Conservation (phyloP, 1,140 invertebrate genomes). For the Akabosia matsudoensis region DNA sequence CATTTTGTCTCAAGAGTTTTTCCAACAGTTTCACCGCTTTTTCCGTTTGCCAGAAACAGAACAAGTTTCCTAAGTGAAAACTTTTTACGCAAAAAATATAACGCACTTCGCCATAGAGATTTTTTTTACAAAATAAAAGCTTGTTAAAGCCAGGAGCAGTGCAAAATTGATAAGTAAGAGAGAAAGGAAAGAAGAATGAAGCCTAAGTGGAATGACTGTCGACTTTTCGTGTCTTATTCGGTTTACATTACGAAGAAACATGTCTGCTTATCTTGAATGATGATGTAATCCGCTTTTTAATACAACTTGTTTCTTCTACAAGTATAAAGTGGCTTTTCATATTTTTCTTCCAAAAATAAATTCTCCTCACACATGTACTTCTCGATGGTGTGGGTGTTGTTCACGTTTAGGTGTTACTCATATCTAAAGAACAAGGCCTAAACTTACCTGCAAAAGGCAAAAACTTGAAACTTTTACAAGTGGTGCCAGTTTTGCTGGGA, state of each 20-base stretch:
- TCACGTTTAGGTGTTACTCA: too few species aligned
- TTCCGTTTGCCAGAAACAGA: neutral
- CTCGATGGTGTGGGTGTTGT: too few species aligned
- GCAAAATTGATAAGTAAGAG: constrained; percentile 20
- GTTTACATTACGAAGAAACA: neutral
- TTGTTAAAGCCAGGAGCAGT: neutral
- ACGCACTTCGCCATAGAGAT: neutral
- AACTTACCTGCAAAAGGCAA: neutral
- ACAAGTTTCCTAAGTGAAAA: too few species aligned
- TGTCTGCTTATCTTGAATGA: neutral
- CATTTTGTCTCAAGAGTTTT: constrained; percentile 25
- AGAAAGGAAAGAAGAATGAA: too few species aligned
- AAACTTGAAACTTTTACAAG: constrained; percentile 24
- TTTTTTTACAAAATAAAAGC: neutral
- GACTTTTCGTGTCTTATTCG: neutral
- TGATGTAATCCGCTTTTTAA: neutral
- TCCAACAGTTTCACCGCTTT: constrained; percentile 19
- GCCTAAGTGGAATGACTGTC: constrained; percentile 20
- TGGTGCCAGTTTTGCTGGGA: constrained; percentile 6
- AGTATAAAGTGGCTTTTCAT: neutral
- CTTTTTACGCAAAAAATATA: neutral
- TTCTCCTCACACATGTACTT: neutral
- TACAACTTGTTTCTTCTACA: constrained; percentile 1
- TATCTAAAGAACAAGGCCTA: too few species aligned
- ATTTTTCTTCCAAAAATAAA: neutral